Percentiles rank a stretch among this genome's conserved stretches.
Conservation (phyloP, 2,888 invertebrate species). For the Mellilla xanthometata region DNA sequence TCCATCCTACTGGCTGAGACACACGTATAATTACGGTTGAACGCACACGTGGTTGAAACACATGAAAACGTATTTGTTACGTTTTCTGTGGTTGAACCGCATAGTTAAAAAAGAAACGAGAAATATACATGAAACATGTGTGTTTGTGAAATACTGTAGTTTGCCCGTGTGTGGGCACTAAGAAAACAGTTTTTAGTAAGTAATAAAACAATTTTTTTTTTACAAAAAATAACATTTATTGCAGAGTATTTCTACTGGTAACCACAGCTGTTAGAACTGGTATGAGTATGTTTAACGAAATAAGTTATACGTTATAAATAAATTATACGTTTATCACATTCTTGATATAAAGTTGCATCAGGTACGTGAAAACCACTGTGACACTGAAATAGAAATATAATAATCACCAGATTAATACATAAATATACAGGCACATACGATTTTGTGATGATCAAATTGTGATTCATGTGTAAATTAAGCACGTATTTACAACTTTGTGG, state of each 20-base stretch:
- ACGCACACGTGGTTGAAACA: no score
- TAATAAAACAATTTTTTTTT: no score
- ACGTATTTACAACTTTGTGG: no score
- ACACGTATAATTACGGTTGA: no score
- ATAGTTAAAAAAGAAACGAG: no score
- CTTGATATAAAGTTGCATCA: constrained; percentile 68
- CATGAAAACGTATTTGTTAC: no score
- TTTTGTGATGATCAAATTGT: neutral
- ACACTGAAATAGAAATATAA: constrained; percentile 66
- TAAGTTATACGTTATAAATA: constrained; percentile 17
- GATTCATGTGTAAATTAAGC: neutral
- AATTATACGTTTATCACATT: constrained; percentile 48
- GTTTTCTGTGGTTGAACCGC: no score
- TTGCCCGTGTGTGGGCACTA: no score
- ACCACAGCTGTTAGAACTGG: constrained; percentile 27
- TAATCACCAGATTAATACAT: constrained; percentile 32
- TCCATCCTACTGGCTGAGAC: no score
- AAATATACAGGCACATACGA: constrained; percentile 32
- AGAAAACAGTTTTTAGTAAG: no score
- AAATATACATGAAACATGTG: no score
- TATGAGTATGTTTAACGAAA: constrained; percentile 19
- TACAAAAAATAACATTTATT: constrained; percentile 20
- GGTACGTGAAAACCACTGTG: constrained; percentile 70
- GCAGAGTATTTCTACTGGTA: constrained; percentile 31
- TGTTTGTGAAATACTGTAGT: no score